These are phyloP conservation scores for Anthoscopus minutus DNA, from an alignment of 2,113 vertebrate genomes.

Conservation along the genomic window DNA sequence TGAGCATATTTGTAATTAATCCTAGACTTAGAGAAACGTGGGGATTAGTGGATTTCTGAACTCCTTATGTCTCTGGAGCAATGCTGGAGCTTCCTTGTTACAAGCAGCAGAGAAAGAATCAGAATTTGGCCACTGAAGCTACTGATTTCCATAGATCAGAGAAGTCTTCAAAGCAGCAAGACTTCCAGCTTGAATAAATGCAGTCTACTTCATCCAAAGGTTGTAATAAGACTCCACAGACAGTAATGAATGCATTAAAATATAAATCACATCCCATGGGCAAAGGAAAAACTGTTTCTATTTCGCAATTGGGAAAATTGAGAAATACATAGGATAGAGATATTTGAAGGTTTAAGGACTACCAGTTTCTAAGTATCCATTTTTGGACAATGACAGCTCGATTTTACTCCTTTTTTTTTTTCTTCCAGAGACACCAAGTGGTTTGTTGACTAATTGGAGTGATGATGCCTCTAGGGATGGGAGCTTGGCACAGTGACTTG, in stretches of 20 bases:
- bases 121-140: neutral
- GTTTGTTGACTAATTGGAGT: slow-evolving; percentile 25
- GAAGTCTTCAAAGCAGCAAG: neutral
- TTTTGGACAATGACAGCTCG: neutral
- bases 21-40: neutral
- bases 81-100: neutral
- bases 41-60: slow-evolving; percentile 19
- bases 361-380: neutral
- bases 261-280: neutral
- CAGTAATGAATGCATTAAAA: neutral
- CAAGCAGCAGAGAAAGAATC: neutral
- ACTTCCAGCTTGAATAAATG: neutral
- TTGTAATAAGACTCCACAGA: neutral
- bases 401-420: neutral
- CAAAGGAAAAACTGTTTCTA: neutral
- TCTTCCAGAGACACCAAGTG: neutral
- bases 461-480: slow-evolving; percentile 20
- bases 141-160: neutral
- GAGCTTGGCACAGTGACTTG: slow-evolving; percentile 27
- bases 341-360: neutral
- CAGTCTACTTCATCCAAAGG: neutral
- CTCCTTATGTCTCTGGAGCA: neutral
- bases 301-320: neutral
- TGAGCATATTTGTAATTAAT: slow-evolving; percentile 34
- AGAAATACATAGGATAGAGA: neutral